phyloP scores from a whole-genome alignment of 2,888 invertebrate species.

The Rotaria sp. region DNA sequence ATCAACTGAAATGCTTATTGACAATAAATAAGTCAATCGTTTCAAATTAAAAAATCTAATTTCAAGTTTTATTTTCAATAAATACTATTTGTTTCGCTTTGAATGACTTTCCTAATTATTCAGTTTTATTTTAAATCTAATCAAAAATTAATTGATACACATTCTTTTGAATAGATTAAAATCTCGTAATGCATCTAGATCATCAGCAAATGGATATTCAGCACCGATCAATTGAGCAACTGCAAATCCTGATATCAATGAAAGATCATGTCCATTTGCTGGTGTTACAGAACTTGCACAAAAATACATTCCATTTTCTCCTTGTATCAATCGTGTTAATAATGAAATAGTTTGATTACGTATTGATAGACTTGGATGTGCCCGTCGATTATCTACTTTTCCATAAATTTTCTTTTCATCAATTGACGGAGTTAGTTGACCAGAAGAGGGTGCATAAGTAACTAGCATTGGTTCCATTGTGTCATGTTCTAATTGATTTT shows the following conservation, averaged over 20 bases:
- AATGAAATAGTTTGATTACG: not conserved
- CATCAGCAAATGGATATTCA: constrained; percentile 46
- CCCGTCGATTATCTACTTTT: not conserved
- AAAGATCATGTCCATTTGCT: constrained; percentile 44
- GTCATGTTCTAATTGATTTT: not conserved
- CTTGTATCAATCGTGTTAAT: not conserved
- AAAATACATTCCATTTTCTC: not conserved
- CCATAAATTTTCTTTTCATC: not conserved
- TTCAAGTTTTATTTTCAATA: too few relatives aligned
- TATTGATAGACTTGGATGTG: not conserved
- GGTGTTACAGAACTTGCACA: not conserved
- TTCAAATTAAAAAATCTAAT: too few relatives aligned
- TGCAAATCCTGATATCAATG: constrained; percentile 47
- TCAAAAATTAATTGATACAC: not conserved
- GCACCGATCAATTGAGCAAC: constrained; percentile 47
- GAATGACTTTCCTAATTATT: not conserved
- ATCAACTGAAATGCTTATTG: too few relatives aligned
- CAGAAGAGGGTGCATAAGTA: not conserved
- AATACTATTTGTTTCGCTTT: too few relatives aligned
- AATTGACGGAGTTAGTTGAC: not conserved
- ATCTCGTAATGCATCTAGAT: constrained; percentile 46
- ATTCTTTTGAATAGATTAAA: constrained; percentile 45
- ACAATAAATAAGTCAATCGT: too few relatives aligned
- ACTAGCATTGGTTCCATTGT: not conserved
- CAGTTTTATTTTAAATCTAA: not conserved